Evolutionary conservation across 2,113 vertebrate species (phyloP), one percentile per base, ranked within the genome.

Genomic region (Orthonyx spaldingii): DNA sequence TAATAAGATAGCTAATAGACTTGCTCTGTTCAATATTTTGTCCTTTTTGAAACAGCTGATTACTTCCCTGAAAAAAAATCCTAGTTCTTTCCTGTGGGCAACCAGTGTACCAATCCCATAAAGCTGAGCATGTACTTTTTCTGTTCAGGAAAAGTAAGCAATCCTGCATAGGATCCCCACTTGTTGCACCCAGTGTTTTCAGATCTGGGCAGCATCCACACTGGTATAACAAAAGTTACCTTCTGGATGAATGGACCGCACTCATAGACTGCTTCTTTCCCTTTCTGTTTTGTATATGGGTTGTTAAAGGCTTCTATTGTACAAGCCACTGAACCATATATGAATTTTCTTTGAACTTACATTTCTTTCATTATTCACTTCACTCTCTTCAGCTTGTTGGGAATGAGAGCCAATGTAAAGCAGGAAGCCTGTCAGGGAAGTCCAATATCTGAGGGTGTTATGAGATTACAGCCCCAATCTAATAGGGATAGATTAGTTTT

Each of bases 401-500:
- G 91, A 98, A 95, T 64, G 61, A 95, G 74, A 76, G 41, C 3
- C 28, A 60, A 56, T 42, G 30, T 44, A 94, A 85, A 72, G 50
- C 89, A 97, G 83, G 80, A 97, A 97, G 75, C 76, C 85, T 93
- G 65, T 85, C 57, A 91, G 83, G 33, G 60, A 97, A 97, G 96
- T 96, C 80, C 95, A 97, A 96, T 97, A 97, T 95, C 68, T 96
- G 87, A 94, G 84, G 59, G 63, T 78, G 64, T 87, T 97, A 96
- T 89, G 92, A 97, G 86, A 96, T 81, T 97, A 91, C 86, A 89
- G 84, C 24, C 50, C 72, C 93, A 97, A 97, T 95, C 92, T 94
- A 97, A 97, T 97, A 97, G 95, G 88, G 93, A 96, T 92, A 92
- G 94, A 97, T 97, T 96, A 83, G 82, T 84, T 97, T 97, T 97